Evolutionary conservation across 2,113 vertebrate species (phyloP).

Genomic region (Myrmecobius fasciatus): DNA sequence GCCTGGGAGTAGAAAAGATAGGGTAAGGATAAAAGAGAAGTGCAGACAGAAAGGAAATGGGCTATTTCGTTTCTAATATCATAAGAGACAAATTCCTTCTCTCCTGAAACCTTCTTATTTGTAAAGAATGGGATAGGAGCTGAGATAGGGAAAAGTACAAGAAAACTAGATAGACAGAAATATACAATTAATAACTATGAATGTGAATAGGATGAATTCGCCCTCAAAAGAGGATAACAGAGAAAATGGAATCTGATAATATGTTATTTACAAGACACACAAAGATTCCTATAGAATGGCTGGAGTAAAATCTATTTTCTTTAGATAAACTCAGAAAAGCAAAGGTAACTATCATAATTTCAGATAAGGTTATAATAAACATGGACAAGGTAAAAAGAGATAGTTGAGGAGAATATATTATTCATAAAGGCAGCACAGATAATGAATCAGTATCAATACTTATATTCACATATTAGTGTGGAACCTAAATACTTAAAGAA

Average conservation of each 20-base stretch:
- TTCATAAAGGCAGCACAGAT: background rate
- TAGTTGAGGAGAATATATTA: background rate
- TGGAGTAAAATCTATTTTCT: background rate
- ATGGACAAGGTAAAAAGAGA: background rate
- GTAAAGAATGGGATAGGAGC: background rate
- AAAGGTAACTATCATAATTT: background rate
- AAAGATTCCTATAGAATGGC: background rate
- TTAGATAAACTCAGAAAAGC: background rate
- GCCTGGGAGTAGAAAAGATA: background rate
- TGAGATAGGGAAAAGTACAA: background rate
- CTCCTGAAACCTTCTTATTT: background rate
- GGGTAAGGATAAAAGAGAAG: background rate
- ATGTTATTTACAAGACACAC: background rate
- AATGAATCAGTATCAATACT: background rate
- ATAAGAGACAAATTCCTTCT: background rate
- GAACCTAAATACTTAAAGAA: background rate
- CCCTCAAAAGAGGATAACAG: background rate
- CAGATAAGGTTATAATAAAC: background rate
- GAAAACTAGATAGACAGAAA: background rate
- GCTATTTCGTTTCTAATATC: background rate
- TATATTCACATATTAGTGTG: background rate
- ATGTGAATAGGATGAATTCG: background rate
- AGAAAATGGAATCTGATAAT: background rate
- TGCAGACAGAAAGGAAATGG: background rate
- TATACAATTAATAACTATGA: background rate